Percentiles rank a stretch among this genome's conserved stretches.
Conservation (phyloP, 2,888 invertebrate genomes). For the Amitus sp. region DNA sequence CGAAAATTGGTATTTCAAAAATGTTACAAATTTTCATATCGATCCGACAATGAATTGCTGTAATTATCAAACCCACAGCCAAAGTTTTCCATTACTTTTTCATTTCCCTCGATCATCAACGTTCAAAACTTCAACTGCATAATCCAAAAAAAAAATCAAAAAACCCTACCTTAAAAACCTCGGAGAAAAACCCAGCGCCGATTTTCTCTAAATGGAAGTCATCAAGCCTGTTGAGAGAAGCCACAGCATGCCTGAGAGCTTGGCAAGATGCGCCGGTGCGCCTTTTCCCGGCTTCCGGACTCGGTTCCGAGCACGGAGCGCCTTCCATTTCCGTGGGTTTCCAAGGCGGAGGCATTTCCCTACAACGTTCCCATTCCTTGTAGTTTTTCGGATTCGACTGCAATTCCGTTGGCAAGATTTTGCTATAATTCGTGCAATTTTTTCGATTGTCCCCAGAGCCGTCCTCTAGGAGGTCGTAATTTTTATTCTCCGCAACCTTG, state of each 20-base stretch:
- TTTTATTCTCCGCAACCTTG: slow-evolving; percentile 19
- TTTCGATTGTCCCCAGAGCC: slow-evolving; percentile 43
- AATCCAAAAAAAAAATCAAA: background rate
- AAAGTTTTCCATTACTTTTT: too few species aligned
- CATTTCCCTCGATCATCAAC: too few species aligned
- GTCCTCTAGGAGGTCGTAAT: slow-evolving; percentile 34
- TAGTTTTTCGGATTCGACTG: slow-evolving; percentile 57
- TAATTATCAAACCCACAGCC: too few species aligned
- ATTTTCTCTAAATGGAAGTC: slow-evolving; percentile 94
- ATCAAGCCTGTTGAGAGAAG: slow-evolving; percentile 90
- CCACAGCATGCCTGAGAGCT: slow-evolving; percentile 90
- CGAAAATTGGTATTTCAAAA: too few species aligned
- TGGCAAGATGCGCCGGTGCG: slow-evolving; percentile 83
- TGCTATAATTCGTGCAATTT: slow-evolving; percentile 47
- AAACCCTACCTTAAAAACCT: slow-evolving; percentile 89
- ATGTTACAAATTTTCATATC: too few species aligned
- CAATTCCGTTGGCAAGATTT: slow-evolving; percentile 58
- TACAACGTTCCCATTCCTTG: slow-evolving; percentile 60
- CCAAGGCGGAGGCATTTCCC: slow-evolving; percentile 52
- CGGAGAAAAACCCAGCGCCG: slow-evolving; percentile 96
- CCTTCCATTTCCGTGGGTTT: slow-evolving; percentile 60
- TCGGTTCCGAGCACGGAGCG: slow-evolving; percentile 32
- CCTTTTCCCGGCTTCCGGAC: slow-evolving; percentile 49
- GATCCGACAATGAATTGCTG: too few species aligned
- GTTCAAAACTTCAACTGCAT: background rate